A percentile compares a stretch with the other conserved stretches of the same genome.
Conservation (phyloP, 2,888 invertebrate genomes). For the Aphidius colemani region DNA sequence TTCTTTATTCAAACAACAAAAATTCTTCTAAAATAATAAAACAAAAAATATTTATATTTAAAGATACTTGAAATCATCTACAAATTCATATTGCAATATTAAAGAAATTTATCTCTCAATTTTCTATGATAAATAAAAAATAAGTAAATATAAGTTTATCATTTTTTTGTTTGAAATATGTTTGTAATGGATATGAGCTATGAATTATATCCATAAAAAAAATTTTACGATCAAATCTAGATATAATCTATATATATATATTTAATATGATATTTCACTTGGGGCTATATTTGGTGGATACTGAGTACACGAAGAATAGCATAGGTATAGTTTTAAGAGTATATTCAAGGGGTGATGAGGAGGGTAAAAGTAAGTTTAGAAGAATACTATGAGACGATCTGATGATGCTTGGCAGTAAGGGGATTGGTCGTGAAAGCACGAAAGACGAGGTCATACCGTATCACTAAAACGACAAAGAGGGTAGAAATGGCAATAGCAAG, state of each 20-base stretch:
- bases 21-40: too few relatives aligned
- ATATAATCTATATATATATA: constrained; percentile 1
- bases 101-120: too few relatives aligned
- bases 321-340: constrained; percentile 55
- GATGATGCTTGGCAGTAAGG: constrained; percentile 41
- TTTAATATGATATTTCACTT: background rate
- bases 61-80: too few relatives aligned
- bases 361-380: constrained; percentile 38
- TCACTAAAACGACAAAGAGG: constrained; percentile 28
- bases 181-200: too few relatives aligned
- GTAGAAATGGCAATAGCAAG: constrained; percentile 50
- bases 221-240: too few relatives aligned
- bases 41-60: too few relatives aligned
- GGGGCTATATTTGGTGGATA: constrained; percentile 42
- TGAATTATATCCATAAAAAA: too few relatives aligned
- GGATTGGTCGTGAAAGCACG: constrained; percentile 26
- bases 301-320: constrained; percentile 46
- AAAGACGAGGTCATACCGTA: constrained; percentile 24
- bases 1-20: too few relatives aligned
- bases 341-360: constrained; percentile 40
- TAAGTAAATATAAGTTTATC: too few relatives aligned
- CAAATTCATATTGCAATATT: too few relatives aligned
- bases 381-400: constrained; percentile 48
- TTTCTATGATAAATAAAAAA: too few relatives aligned
- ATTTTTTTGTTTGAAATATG: too few relatives aligned